phyloP scores from a whole-genome alignment of 2,113 vertebrate genomes.

The Equus quagga region DNA sequence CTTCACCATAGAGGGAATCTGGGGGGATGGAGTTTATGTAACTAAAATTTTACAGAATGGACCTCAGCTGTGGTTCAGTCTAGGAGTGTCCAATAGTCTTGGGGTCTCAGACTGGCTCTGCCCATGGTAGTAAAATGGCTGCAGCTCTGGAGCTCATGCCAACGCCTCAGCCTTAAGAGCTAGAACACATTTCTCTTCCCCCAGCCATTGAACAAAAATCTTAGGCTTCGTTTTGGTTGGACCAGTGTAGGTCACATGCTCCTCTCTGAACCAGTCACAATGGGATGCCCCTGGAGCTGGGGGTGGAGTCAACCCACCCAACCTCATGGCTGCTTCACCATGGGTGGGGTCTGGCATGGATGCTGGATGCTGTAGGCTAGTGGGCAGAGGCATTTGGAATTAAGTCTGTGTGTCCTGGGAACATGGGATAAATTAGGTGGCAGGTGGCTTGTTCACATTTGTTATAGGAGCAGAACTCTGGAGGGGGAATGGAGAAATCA shows the following conservation, averaged over 20 bases:
- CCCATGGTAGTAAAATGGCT: not conserved
- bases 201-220: not conserved
- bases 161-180: not conserved
- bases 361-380: not conserved
- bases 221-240: not conserved
- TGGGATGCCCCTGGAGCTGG: not conserved
- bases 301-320: not conserved
- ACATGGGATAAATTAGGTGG: not conserved
- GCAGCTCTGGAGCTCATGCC: not conserved
- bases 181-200: not conserved
- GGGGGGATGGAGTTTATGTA: not conserved
- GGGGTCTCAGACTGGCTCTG: not conserved
- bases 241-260: not conserved
- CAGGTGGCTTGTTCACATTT: not conserved
- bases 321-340: not conserved
- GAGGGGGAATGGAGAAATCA: not conserved
- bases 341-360: too few species aligned
- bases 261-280: not conserved
- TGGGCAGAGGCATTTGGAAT: not conserved
- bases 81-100: fast-evolving
- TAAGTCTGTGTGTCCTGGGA: not conserved
- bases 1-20: not conserved
- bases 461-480: not conserved
- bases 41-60: not conserved
- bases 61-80: not conserved